These are phyloP conservation scores for Neodiprion lecontei DNA, from an alignment of 1,140 invertebrate species.

Conservation along the genomic window DNA sequence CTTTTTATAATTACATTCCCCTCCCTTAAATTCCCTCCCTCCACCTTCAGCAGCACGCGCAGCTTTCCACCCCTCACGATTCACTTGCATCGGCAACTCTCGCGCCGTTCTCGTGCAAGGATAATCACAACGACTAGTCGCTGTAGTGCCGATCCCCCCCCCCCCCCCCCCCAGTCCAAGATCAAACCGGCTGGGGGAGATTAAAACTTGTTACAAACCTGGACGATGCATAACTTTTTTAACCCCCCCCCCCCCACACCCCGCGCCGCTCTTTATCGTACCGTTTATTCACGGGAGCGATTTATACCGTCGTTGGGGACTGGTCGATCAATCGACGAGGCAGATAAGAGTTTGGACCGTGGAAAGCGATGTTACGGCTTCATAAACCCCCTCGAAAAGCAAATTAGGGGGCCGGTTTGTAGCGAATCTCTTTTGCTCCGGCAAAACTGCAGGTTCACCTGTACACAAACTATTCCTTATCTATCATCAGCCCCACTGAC, in stretches of 20 bases:
- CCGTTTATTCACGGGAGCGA: constrained; percentile 32
- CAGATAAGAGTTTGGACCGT: constrained; percentile 26
- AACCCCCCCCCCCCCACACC: not conserved
- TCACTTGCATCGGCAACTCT: not conserved
- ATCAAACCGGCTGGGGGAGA: constrained; percentile 30
- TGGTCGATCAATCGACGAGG: constrained; percentile 18
- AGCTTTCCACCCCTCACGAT: not conserved
- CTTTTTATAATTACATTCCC: constrained; percentile 41
- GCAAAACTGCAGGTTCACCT: too few species aligned
- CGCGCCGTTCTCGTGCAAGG: too few species aligned
- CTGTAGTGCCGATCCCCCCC: not conserved
- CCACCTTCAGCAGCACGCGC: not conserved
- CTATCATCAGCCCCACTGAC: too few species aligned
- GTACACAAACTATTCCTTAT: too few species aligned
- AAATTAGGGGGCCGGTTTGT: too few species aligned
- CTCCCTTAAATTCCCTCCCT: not conserved
- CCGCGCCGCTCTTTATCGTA: not conserved
- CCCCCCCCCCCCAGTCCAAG: constrained; percentile 23
- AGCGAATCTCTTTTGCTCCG: too few species aligned
- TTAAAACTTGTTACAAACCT: constrained; percentile 40
- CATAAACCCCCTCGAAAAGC: too few species aligned
- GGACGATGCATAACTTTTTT: constrained; percentile 18
- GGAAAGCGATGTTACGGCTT: too few species aligned
- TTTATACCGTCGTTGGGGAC: constrained; percentile 19
- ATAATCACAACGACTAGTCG: too few species aligned